A percentile compares a stretch with the other conserved stretches of the same genome.
Evolutionary conservation across 1,140 invertebrate genomes (phyloP).

Genomic region (Drosophila funebris): DNA sequence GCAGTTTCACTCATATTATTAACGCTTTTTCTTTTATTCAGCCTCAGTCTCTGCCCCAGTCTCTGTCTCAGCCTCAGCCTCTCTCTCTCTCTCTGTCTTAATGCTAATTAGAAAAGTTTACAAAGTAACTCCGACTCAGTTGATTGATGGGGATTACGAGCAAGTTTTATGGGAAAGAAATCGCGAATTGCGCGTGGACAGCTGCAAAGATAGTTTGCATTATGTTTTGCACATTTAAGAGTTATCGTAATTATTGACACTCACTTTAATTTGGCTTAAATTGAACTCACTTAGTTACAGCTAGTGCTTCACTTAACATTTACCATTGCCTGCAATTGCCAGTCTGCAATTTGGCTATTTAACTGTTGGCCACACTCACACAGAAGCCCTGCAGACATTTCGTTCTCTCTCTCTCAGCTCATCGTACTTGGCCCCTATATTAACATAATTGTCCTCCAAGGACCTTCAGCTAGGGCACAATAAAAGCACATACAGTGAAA

Average conservation of each 20-base stretch:
- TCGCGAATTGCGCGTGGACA: not conserved
- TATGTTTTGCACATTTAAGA: not conserved
- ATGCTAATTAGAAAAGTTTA: slow-evolving; percentile 45
- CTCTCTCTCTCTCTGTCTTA: not conserved
- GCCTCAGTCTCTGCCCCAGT: not conserved
- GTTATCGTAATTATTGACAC: not conserved
- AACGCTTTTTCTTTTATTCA: slow-evolving; percentile 14
- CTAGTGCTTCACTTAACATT: slow-evolving; percentile 11
- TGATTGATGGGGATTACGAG: slow-evolving; percentile 38
- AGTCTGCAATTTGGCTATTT: slow-evolving; percentile 13
- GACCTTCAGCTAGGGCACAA: slow-evolving; percentile 19
- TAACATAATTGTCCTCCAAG: slow-evolving; percentile 37
- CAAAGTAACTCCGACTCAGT: slow-evolving; percentile 14
- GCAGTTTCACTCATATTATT: slow-evolving; percentile 3
- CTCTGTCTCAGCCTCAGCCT: not conserved
- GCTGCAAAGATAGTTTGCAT: slow-evolving; percentile 17
- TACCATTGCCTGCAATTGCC: slow-evolving; percentile 17
- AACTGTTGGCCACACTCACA: not conserved
- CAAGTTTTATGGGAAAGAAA: not conserved
- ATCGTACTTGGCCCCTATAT: slow-evolving; percentile 16
- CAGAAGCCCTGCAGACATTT: slow-evolving; percentile 24
- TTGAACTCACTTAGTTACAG: not conserved
- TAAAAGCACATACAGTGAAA: slow-evolving; percentile 35
- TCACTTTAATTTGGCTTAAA: not conserved
- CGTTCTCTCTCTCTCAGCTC: too few species aligned